Evolutionary conservation across 2,113 vertebrate genomes (phyloP).

Genomic region (Dromiciops gliroides): DNA sequence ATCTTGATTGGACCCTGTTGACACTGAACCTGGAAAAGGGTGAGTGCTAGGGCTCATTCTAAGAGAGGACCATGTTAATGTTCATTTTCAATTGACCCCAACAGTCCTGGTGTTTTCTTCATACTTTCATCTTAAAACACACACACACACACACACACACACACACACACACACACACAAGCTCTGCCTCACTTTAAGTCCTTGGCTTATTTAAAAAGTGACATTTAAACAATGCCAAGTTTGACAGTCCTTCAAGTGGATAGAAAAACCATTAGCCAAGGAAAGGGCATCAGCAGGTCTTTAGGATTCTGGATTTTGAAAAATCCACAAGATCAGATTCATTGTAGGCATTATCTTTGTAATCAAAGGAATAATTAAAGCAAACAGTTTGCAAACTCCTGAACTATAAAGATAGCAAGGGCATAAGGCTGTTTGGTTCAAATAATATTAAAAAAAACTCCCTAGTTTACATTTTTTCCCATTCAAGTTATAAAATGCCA

Average conservation of each 20-base stretch:
- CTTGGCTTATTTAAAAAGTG: constrained; percentile 79
- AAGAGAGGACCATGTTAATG: constrained; percentile 73
- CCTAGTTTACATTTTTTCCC: constrained; percentile 71
- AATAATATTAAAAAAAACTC: background rate
- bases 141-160: background rate
- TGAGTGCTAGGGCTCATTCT: constrained; percentile 63
- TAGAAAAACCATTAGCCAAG: constrained; percentile 35
- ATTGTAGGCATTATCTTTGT: background rate
- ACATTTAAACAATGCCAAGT: constrained; percentile 80
- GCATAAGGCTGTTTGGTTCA: constrained; percentile 7
- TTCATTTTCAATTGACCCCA: constrained; percentile 72
- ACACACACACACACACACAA: background rate
- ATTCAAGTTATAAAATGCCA: constrained; percentile 73
- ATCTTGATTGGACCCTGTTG: constrained; percentile 74
- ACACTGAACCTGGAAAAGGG: constrained; percentile 53
- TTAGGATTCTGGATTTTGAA: constrained; percentile 24
- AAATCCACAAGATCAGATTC: constrained; percentile 33
- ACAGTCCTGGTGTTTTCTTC: constrained; percentile 77
- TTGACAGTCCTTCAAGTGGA: constrained; percentile 71
- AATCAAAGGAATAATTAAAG: constrained; percentile 17
- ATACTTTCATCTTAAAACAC: constrained; percentile 74
- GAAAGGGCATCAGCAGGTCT: constrained; percentile 29
- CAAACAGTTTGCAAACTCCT: constrained; percentile 53
- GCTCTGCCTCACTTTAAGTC: constrained; percentile 71
- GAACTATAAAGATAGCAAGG: constrained; percentile 44